Conservation (phyloP, 2,797 vertebrate genomes). For the Hydrolagus colliei region DNA sequence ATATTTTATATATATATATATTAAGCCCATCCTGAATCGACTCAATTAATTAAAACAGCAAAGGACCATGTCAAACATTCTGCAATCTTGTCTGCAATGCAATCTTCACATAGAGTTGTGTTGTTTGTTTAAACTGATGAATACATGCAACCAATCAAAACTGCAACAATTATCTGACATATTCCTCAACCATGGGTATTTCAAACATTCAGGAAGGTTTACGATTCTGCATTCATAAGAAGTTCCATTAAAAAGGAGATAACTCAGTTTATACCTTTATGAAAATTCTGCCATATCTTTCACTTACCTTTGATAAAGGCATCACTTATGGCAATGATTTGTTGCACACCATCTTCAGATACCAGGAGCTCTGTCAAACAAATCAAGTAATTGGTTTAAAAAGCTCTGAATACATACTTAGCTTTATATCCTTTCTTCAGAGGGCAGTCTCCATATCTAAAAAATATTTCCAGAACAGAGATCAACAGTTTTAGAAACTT, state of each 20-base stretch:
- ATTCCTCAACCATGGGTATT: background rate
- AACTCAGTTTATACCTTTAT: background rate
- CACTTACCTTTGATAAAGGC: constrained; percentile 93
- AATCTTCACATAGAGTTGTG: background rate
- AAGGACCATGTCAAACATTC: too few relatives aligned
- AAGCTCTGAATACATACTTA: background rate
- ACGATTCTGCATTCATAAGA: background rate
- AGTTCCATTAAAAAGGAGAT: background rate
- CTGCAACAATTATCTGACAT: background rate
- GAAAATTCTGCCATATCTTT: background rate
- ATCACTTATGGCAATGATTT: constrained; percentile 86
- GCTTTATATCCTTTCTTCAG: background rate
- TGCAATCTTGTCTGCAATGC: background rate
- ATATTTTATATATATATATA: too few relatives aligned
- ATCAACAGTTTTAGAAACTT: background rate
- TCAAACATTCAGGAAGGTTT: background rate
- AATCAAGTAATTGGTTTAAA: constrained; percentile 22
- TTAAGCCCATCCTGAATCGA: too few relatives aligned
- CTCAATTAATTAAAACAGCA: too few relatives aligned
- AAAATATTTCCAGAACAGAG: background rate
- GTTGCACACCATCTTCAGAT: constrained; percentile 86
- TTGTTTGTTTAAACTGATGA: background rate
- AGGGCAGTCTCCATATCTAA: background rate
- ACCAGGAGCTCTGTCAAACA: constrained; percentile 73
- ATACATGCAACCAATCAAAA: background rate